Evolutionary conservation across 2,888 invertebrate species (phyloP).

Genomic region (Hyles lineata): DNA sequence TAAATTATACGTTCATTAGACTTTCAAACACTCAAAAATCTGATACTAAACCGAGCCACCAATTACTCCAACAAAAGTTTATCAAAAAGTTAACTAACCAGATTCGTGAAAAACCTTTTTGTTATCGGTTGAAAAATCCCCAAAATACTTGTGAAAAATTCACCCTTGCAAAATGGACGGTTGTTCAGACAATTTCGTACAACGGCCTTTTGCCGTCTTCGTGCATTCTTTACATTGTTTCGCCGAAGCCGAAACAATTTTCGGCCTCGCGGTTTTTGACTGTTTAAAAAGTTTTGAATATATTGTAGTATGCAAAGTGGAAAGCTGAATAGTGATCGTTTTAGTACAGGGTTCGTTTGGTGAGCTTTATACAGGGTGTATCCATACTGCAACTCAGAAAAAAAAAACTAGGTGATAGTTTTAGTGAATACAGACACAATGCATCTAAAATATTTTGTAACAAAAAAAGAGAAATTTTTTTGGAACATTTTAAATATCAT

Average conservation of each 20-base stretch:
- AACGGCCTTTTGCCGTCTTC: slow-evolving; percentile 8
- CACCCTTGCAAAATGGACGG: neutral
- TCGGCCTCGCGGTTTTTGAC: neutral
- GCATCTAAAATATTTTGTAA: too few species aligned
- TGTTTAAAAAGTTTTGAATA: neutral
- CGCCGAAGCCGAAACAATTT: slow-evolving; percentile 13
- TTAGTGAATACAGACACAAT: too few species aligned
- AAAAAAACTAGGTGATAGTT: too few species aligned
- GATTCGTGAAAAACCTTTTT: neutral
- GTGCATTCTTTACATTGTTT: slow-evolving; percentile 1
- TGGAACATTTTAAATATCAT: too few species aligned
- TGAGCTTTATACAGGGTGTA: too few species aligned
- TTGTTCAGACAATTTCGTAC: neutral
- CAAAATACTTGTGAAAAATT: slow-evolving; percentile 11
- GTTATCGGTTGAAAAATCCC: slow-evolving; percentile 6
- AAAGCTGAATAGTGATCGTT: too few species aligned
- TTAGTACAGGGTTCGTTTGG: too few species aligned
- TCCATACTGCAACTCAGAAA: too few species aligned
- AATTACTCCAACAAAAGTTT: neutral
- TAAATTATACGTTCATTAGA: too few species aligned
- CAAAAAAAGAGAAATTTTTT: too few species aligned
- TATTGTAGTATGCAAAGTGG: neutral
- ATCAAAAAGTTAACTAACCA: neutral
- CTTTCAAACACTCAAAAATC: neutral
- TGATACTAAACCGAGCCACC: neutral